phyloP scores from a whole-genome alignment of 1,140 invertebrate genomes.

The Ceratitis capitata region DNA sequence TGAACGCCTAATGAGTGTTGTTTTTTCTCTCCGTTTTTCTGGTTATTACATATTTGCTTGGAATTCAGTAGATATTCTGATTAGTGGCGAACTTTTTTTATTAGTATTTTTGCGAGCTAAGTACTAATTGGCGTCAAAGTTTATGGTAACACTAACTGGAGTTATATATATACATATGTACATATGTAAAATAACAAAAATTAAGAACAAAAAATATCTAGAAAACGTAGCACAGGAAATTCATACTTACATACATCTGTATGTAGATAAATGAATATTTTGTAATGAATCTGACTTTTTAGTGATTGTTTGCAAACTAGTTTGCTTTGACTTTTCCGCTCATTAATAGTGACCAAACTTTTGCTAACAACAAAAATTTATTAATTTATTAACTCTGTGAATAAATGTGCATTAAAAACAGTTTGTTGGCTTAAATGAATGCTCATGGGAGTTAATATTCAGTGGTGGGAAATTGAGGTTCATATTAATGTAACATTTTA shows the following conservation, averaged over 20 bases:
- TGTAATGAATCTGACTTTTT: neutral
- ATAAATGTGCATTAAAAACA: no score
- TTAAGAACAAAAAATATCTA: no score
- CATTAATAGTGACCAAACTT: conserved; percentile 19
- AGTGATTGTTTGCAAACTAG: neutral
- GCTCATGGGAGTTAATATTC: no score
- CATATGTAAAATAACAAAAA: neutral
- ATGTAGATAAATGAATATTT: neutral
- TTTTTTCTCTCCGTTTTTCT: neutral
- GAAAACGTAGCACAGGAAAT: no score
- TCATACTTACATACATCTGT: neutral
- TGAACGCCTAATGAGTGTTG: conserved; percentile 14
- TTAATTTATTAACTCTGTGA: neutral
- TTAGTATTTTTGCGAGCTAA: neutral
- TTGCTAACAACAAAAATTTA: conserved; percentile 1
- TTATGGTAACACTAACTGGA: neutral
- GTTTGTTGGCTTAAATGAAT: neutral
- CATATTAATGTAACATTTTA: no score
- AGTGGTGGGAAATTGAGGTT: no score
- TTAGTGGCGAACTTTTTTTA: neutral
- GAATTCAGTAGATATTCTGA: neutral
- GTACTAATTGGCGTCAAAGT: conserved; percentile 24
- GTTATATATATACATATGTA: neutral
- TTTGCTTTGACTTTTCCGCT: neutral
- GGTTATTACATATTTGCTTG: neutral